Evolutionary conservation across 1,140 invertebrate species (phyloP), one percentile per base, ranked within the genome.

Genomic region (Leptinotarsa lineolata): DNA sequence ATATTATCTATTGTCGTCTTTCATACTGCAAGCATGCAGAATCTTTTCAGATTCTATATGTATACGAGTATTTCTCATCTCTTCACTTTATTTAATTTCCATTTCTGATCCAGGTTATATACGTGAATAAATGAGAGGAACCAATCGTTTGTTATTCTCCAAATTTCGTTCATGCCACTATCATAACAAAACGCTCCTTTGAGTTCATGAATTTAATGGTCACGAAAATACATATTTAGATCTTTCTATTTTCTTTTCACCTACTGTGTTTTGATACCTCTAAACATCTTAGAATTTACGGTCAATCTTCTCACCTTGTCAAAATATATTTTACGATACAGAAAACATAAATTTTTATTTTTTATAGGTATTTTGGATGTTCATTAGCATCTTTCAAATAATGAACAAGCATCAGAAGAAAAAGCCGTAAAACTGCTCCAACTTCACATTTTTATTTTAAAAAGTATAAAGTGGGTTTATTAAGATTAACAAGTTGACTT

Each of bases 401-500:
- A 68, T 46, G 45, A 46, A 68, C 20, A 20, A 68, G 66, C 16
- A 48, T 68, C 16, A 69, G n/a, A 58, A 69, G 48, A 60, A 59
- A 69, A 24, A 69, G 46, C 58, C 68, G 24, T 69, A 58, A 69
- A 69, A 69, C 20, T 22, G 45, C 48, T 54, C 44, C 18, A 13
- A 39, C 59, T 71, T 71, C 30, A 71, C 30, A 68, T 63, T 63
- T 63, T 71, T 71, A 71, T 71, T 71, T 71, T 63, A 24, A 45
- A 63, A 71, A 63, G 69, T 63, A 72, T 72, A 66, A 72, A 72
- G 45, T 67, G 61, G 63, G 71, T 67, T 72, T 66, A 67, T 39
- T 72, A 66, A 66, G 71, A 72, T 72, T 66, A 72, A 67, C 30
- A 64, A 64, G 70, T 13, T 11, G 46, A 64, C 71, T 66, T 72